Evolutionary conservation across 1,140 invertebrate genomes (phyloP), one percentile per base, ranked within the genome.

Genomic region (Archegozetes longisetosus): DNA sequence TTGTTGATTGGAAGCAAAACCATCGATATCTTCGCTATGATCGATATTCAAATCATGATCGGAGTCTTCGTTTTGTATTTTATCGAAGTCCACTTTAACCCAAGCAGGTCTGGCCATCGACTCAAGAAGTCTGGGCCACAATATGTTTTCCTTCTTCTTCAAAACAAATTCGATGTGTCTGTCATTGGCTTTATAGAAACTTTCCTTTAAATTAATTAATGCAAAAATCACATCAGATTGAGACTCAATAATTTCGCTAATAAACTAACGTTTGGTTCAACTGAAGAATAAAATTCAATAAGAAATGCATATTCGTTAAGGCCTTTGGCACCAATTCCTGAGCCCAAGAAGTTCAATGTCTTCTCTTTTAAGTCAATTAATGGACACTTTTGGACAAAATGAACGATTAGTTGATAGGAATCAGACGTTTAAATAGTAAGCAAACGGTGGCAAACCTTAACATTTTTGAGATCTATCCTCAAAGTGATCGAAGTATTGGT

Each of bases 61-160:
- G 6, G 48, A 50, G 17, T 79, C 72, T 49, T 80, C 71, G 78
- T 70, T 68, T 58, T 68, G 82, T 80, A 87, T 88, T 49, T 82
- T 77, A 70, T 90, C 86, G 77, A 89, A 90, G 75, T 90, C 86
- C 66, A 89, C 82, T 76, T 91, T 93, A 1, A 95, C 72, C 89
- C 89, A 95, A 0, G 82, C 79, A 2, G 85, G 85, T 70, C 92
- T 93, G 66, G 83, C 80, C 17, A 82, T 80, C 60, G 84, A 77
- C 53, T 80, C 77, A 3, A 82, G 84, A 26, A 93, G 71, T 58
- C 88, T 73, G 1, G 86, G 84, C 90, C 89, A 93, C 79, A 82
- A 88, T 25, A 77, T 79, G 17, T 73, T 72, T 49, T 78, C 73
- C 51, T 74, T 71, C 70, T 93, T 93, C 52, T 75, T 77, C 49